Evolutionary conservation across 2,797 vertebrate genomes (phyloP).

Genomic region (Epinephelus awoara): DNA sequence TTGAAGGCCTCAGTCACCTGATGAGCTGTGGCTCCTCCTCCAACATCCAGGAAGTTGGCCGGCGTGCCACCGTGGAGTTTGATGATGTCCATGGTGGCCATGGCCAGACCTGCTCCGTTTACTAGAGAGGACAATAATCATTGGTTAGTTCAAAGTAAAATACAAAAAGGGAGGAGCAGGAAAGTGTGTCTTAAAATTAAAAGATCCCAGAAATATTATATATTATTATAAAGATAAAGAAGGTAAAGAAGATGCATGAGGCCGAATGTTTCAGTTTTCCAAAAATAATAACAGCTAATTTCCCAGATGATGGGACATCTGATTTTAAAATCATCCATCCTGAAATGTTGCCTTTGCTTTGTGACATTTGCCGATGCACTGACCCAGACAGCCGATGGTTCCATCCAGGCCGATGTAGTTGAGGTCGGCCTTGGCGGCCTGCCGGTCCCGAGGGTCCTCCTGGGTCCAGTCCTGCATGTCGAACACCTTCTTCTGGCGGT

Average conservation of each 20-base stretch:
- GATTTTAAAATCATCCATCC: background rate
- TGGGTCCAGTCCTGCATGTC: slow-evolving; percentile 95
- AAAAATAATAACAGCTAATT: too few relatives aligned
- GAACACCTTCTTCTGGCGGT: slow-evolving; percentile 95
- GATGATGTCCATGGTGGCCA: slow-evolving; percentile 99
- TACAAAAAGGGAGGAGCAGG: background rate
- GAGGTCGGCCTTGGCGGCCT: slow-evolving; percentile 93
- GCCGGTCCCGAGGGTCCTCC: slow-evolving; percentile 92
- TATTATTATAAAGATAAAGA: too few relatives aligned
- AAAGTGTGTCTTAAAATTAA: background rate
- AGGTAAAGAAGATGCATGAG: too few relatives aligned
- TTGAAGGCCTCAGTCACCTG: slow-evolving; percentile 99
- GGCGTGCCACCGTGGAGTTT: slow-evolving; percentile 98
- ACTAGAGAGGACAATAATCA: slow-evolving; percentile 78
- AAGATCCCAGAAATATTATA: background rate
- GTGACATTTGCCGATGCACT: slow-evolving; percentile 27
- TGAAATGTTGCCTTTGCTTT: background rate
- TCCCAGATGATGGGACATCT: too few relatives aligned
- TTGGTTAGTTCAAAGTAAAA: background rate
- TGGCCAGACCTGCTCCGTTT: slow-evolving; percentile 97
- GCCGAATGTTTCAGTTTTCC: too few relatives aligned
- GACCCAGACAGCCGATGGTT: slow-evolving; percentile 97
- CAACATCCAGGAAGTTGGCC: slow-evolving; percentile 98
- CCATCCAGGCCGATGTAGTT: slow-evolving; percentile 98
- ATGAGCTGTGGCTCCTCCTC: slow-evolving; percentile 95